Evolutionary conservation across 1,140 invertebrate genomes (phyloP).

Genomic region (Tetragonula clypearis): DNA sequence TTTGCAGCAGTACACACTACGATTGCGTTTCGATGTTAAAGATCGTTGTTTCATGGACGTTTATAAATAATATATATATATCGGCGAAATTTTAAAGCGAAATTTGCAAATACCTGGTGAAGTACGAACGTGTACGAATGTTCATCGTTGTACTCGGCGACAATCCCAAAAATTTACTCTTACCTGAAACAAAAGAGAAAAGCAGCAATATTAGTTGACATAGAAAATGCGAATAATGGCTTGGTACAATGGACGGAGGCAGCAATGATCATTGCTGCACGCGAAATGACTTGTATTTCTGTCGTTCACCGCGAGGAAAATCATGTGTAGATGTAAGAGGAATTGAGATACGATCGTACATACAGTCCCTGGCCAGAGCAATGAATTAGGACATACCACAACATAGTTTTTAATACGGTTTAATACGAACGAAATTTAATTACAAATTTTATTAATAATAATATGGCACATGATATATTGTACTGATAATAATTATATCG

Average conservation of each 20-base stretch:
- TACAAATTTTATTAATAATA: too few species aligned
- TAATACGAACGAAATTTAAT: too few species aligned
- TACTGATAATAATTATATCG: too few species aligned
- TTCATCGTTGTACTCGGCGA: not conserved
- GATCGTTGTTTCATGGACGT: not conserved
- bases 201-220: constrained; percentile 9
- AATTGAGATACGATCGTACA: too few species aligned
- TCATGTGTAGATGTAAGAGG: too few species aligned
- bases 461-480: too few species aligned
- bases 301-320: not conserved
- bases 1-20: not conserved
- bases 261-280: not conserved
- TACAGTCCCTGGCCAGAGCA: too few species aligned
- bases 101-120: not conserved
- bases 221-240: constrained; percentile 18
- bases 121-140: not conserved
- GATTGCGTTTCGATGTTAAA: not conserved
- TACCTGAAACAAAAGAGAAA: constrained; percentile 39
- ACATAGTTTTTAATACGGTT: too few species aligned
- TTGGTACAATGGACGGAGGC: not conserved
- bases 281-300: constrained; percentile 5
- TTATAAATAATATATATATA: not conserved
- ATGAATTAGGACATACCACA: too few species aligned
- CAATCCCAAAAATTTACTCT: constrained; percentile 12
- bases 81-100: not conserved